phyloP scores from a whole-genome alignment of 2,113 vertebrate genomes.

The Athene cunicularia region DNA sequence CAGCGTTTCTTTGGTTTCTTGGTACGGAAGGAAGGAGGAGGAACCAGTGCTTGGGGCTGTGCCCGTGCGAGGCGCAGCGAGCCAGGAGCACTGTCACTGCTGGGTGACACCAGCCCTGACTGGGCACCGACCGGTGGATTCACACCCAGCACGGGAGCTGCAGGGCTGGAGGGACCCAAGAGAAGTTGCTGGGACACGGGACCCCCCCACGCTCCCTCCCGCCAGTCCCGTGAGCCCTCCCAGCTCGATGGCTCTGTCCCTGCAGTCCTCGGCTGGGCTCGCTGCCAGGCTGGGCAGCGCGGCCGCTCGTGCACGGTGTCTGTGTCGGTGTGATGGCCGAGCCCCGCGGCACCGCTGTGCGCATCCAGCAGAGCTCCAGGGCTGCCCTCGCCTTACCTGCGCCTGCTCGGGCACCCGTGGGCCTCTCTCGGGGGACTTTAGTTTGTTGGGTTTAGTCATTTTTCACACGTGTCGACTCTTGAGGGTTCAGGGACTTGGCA shows the following conservation, averaged over 20 bases:
- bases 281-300: fast-evolving
- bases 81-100: background rate
- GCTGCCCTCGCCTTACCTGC: conserved; percentile 15
- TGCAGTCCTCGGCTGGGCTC: background rate
- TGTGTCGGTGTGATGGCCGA: background rate
- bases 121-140: background rate
- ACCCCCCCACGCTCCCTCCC: background rate
- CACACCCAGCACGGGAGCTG: background rate
- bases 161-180: background rate
- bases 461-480: fast-evolving
- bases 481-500: background rate
- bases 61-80: background rate
- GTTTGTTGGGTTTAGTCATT: background rate
- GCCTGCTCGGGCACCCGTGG: background rate
- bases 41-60: background rate
- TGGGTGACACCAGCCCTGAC: background rate
- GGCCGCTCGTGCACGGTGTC: fast-evolving
- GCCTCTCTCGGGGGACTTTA: background rate
- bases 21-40: background rate
- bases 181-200: background rate
- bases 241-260: background rate
- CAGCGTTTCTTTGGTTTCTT: background rate
- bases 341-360: fast-evolving
- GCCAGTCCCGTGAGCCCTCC: background rate
- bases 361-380: background rate